Evolutionary conservation across 1,140 invertebrate genomes (phyloP), one percentile per base, ranked within the genome.

Genomic region (Ridgeia piscesae): DNA sequence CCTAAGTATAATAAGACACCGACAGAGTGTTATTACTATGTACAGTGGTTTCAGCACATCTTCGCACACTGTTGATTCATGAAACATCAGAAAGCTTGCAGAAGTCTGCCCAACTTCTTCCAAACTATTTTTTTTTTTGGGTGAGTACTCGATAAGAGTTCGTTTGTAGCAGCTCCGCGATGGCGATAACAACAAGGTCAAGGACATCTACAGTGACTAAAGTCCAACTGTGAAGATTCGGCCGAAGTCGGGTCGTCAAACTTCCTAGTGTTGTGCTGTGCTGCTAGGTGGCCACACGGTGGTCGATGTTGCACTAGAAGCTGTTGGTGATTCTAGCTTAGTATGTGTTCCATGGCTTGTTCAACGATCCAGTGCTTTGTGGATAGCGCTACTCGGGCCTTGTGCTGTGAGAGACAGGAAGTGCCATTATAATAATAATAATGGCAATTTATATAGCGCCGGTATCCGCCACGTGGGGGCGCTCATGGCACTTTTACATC

Each of bases 311-410:
- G 27, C 58, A 77, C 58, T 27, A 77, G 17, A 77, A 17, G 2
- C 6, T 77, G 58, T 77, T 2, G 6, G 58, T 90, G 35, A 4
- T 90, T 90, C 91, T 92, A 95, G 93, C 94, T 95, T 91, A 96
- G 93, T 92, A 96, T 94, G 92, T 95, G 94, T 91, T 95, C 95
- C 92, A 95, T 95, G 35, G 96, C 95, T 93, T 94, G 92, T 92
- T 94, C 94, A 11, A 96, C 92, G 92, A 96, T 94, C 96, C 96
- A 96, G 92, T 95, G 94, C 93, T 95, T 94, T 92, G 95, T 95
- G 88, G 96, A 95, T 35, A 95, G 93, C 9, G 96, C 95, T 89
- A 96, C 94, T 90, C 94, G 92, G 90, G 95, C 95, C 92, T 94
- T 93, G 88, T 96, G 94, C 96, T 96, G 94, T 35, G 94, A 93